Base-by-base conservation (phyloP, 2,888 invertebrate genomes). In the Yponomeuta sedellus region DNA sequence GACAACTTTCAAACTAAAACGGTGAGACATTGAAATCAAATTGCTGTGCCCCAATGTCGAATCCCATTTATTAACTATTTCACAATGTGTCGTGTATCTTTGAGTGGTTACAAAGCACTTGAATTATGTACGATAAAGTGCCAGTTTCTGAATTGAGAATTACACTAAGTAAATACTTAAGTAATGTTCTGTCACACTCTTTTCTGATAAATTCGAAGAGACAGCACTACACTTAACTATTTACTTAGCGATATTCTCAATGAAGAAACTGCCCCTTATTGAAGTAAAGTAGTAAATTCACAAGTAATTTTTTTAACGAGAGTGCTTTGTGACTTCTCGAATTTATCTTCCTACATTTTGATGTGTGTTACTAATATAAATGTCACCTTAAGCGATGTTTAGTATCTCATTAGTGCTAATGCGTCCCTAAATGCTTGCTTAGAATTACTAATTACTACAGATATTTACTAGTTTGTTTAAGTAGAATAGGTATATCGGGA, bases 31-130 rank as follows among this genome's bases (percentile, higher is more conserved):
- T 25, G 56, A 34, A 6, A 19, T 19, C 10, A 52, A 56, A 64
- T 64, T 64, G 22, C 39, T 34, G 20, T 64, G 57, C 8, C 44
- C 40, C 63, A 44, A 44, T 52, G 39, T 40, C 44, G 44, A 52
- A 16, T 16, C 16, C 44, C 44, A 52, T 52, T 52, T 64, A 64
- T 69, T 68, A 66, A 58, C 20, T 62, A 28, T 62, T 22, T 58
- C 68, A 63, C 67, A 66, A 59, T 66, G 67, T 68, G 67, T 68
- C 64, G 65, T 66, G 62, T 67, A 67, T 65, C 64, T 58, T 61
- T 62, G 20, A 62, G 62, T 10, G 59, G 65, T 52, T 62, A 20
- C 58, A n/a, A 66, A 63, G 58, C 40, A 25, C 67, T 64, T 64
- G 2, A 20, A 66, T 34, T 34, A 34, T 34, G 5, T 34, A 34